Base-by-base conservation (phyloP, 2,797 vertebrate genomes). In the Aphelocoma californica region DNA sequence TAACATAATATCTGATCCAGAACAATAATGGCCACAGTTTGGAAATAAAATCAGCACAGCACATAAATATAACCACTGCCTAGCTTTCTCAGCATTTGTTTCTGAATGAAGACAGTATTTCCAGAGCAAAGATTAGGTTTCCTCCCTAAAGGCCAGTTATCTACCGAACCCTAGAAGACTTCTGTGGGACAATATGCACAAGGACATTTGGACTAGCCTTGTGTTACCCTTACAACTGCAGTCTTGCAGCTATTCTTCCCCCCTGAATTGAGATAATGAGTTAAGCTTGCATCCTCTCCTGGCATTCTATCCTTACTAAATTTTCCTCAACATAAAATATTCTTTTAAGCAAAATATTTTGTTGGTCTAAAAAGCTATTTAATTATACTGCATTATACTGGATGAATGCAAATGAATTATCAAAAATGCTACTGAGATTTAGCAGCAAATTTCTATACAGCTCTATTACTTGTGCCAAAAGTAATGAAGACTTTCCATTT, bases 281-380 rank as follows among this genome's bases (percentile, higher is more conserved):
- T 85, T 65, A 81, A 84, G 16, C 4, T 75, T 82, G 60, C 56
- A 62, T 48, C 20, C 29, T 82, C 44, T 75, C 29, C 45, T 83
- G 80, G 40, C 29, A 62, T 53, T 78, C 65, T 40, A 28, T 60
- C 19, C n/a, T 78, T 38, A 29, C 45, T 72, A 58, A 84, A 67
- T 86, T 94, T 36, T 86, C 36, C 45, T 65, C 47, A 42, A 47
- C 14, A 47, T 38, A 84, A 83, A 86, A 71, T 50, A 88, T 18
- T 75, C 9, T n/a, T 92, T 77, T 57, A 93, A 90, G 42, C 8
- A 90, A 93, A 96, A 90, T 71, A 88, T 72, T 95, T 72, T 74
- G 8, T 90, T 92, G 24, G 12, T 65, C 21, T 75, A 93, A 90
- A 83, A 94, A 83, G 10, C 19, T 44, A 72, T 75, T 83, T 84